A percentile compares a stretch with the other conserved stretches of the same genome.
phyloP scores from a whole-genome alignment of 30 jellyfish, hydroid and myxozoan genomes.

The Aurelia sp. region DNA sequence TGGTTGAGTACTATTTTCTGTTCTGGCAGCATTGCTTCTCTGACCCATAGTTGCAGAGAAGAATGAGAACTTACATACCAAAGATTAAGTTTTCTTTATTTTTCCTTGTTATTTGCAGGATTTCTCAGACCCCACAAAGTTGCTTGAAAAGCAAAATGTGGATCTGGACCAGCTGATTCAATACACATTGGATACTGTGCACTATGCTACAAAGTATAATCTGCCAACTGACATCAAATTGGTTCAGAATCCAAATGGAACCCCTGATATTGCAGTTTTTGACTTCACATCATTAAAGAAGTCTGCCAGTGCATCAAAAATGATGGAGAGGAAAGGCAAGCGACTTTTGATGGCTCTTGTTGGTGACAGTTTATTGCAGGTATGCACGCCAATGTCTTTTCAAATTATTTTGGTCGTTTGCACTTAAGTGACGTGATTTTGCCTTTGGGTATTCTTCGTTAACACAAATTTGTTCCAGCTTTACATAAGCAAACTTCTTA shows the following conservation, averaged over 20 bases:
- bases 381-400: not conserved
- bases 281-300: slow-evolving; percentile 97
- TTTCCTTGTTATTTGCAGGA: slow-evolving; percentile 50
- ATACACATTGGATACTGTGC: slow-evolving; percentile 83
- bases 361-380: slow-evolving; percentile 97
- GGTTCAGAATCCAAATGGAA: slow-evolving; percentile 78
- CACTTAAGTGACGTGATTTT: too few relatives aligned
- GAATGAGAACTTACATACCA: too few relatives aligned
- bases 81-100: too few relatives aligned
- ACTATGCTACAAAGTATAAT: slow-evolving; percentile 93
- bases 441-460: too few relatives aligned
- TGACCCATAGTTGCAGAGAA: too few relatives aligned
- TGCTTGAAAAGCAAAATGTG: slow-evolving; percentile 81
- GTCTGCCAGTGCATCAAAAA: slow-evolving; percentile 95
- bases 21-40: too few relatives aligned
- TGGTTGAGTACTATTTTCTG: too few relatives aligned
- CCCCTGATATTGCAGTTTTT: slow-evolving; percentile 97
- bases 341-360: slow-evolving; percentile 89
- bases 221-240: slow-evolving; percentile 80
- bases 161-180: slow-evolving; percentile 77
- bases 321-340: slow-evolving; percentile 85
- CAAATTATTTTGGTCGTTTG: too few relatives aligned
- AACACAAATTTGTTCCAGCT: too few relatives aligned
- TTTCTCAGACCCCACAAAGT: slow-evolving; percentile 79
- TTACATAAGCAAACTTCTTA: too few relatives aligned